Evolutionary conservation across 2,797 vertebrate genomes (phyloP), one percentile per base, ranked within the genome.

Genomic region (Alfaro cultratus): DNA sequence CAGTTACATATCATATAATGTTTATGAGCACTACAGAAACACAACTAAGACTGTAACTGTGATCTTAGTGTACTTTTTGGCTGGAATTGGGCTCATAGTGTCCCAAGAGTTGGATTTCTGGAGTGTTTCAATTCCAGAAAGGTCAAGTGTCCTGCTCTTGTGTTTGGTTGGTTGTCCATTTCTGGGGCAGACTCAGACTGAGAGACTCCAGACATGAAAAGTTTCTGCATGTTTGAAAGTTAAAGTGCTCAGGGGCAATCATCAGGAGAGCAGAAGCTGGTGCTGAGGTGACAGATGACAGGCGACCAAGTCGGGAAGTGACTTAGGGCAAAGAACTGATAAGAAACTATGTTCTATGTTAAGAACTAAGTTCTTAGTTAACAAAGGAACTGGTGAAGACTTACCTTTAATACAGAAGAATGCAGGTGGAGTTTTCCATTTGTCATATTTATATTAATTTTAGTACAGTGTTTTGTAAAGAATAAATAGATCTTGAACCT

Each of bases 341-440:
- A 73, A 55, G 23, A 85, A 80, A 70, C 12, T 43, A 45, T 26
- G 12, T 43, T 86, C 23, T 53, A 53, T 11, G 23, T 53, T 53
- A 53, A 53, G 80, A 77, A 76, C 23, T 21, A 41, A 72, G 80
- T 83, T 86, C 45, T 43, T 73, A 73, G 87, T 89, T 90, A 87
- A 86, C 80, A 36, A 79, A 73, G 71, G 29, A 26, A 68, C 53
- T 45, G 49, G 34, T 80, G 79, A 76, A 18, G 77, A 94, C 94
- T 95, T 94, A 95, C 94, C 94, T 95, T 74, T 64, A 34, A 2
- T 74, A 53, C 46, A 85, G 81, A 64, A 41, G 74, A 84, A 73
- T 5, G 73, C 79, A 71, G 57, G 76, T 2, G 51, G 60, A 86
- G 62, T 64, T 77, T 47, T 2, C 73, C 29, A 51, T 18, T 43